A percentile compares a stretch with the other conserved stretches of the same genome.
These are phyloP conservation scores for Elgaria multicarinata DNA, from an alignment of 2,113 vertebrate genomes.

Conservation along the genomic window DNA sequence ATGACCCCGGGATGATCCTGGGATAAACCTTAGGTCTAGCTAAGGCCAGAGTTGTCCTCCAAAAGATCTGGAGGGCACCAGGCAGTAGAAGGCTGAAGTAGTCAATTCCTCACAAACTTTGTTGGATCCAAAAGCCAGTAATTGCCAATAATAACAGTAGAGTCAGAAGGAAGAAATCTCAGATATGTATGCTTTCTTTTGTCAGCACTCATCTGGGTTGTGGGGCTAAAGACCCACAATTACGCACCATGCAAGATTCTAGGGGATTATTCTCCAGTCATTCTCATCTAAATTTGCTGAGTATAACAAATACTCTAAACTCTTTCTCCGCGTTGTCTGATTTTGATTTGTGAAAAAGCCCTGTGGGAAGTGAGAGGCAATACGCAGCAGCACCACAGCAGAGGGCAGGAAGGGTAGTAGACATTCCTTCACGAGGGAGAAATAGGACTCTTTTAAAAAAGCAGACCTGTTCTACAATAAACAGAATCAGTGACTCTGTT, in stretches of 20 bases:
- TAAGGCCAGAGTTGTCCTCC: no score
- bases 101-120: not conserved
- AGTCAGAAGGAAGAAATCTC: not conserved
- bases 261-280: not conserved
- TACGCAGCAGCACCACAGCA: not conserved
- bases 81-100: no score
- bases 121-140: not conserved
- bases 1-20: no score
- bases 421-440: not conserved
- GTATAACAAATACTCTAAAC: not conserved
- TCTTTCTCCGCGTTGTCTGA: not conserved
- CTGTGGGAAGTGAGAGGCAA: no score
- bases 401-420: not conserved
- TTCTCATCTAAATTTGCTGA: not conserved
- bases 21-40: no score
- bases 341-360: not conserved
- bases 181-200: not conserved
- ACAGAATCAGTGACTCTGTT: not conserved
- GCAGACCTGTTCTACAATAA: not conserved
- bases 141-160: not conserved
- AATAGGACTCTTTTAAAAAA: not conserved
- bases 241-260: not conserved
- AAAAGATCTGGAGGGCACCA: no score
- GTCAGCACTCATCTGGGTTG: not conserved
- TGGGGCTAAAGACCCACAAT: not conserved